Conservation (phyloP, 1,140 invertebrate genomes). For the Monomorium pharaonis region DNA sequence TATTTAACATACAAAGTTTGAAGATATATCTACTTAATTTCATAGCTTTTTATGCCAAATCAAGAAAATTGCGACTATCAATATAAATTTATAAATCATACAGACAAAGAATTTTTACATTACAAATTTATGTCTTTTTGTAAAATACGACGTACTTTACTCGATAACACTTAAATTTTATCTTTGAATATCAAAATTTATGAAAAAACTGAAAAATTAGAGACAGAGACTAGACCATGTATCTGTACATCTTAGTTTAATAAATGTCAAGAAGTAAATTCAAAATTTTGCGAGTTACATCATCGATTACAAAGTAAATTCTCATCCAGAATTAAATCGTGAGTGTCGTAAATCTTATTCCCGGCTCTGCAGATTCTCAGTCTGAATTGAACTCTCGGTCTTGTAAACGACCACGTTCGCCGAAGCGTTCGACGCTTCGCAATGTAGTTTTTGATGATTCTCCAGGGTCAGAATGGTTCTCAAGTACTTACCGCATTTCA, state of each 20-base stretch:
- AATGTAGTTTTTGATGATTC: slow-evolving; percentile 70
- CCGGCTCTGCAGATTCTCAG: not conserved
- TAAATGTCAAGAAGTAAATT: slow-evolving; percentile 13
- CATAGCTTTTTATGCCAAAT: not conserved
- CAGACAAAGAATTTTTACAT: slow-evolving; percentile 6
- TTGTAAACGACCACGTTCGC: not conserved
- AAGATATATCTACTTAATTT: not conserved
- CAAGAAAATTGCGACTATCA: not conserved
- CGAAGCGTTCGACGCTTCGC: not conserved
- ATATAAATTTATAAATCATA: not conserved
- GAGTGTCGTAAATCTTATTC: not conserved
- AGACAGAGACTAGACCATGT: not conserved
- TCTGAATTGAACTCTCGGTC: not conserved
- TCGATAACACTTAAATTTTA: not conserved
- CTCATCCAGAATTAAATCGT: not conserved
- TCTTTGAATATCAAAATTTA: not conserved
- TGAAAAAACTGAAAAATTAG: not conserved
- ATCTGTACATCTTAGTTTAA: slow-evolving; percentile 8
- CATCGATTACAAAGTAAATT: slow-evolving; percentile 29
- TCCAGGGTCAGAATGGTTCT: slow-evolving; percentile 75
- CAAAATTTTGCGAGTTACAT: not conserved
- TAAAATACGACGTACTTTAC: not conserved
- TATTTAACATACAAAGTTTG: not conserved
- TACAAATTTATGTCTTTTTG: not conserved
- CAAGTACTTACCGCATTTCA: slow-evolving; percentile 78